A percentile compares a stretch with the other conserved stretches of the same genome.
Evolutionary conservation across 2,113 vertebrate species (phyloP).

Genomic region (Numida meleagris): DNA sequence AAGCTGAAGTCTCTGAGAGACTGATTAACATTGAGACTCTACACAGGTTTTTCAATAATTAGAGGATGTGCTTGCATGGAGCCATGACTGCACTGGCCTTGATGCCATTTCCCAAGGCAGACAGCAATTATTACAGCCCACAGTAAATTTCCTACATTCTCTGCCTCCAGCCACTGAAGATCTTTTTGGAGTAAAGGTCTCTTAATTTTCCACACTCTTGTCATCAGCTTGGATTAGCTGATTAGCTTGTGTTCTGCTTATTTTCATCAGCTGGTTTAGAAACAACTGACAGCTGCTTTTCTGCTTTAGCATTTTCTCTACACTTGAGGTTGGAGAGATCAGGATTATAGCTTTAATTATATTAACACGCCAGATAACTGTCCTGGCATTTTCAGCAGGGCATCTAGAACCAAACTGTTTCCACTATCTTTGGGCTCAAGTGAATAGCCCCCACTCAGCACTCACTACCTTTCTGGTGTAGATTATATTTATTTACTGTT

Average conservation of each 20-base stretch:
- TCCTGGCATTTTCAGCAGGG: neutral
- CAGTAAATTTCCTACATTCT: constrained; percentile 75
- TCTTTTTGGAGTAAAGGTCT: constrained; percentile 83
- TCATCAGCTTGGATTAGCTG: constrained; percentile 73
- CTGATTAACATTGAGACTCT: constrained; percentile 94
- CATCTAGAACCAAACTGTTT: constrained; percentile 7
- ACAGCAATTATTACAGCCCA: constrained; percentile 87
- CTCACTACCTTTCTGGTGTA: neutral
- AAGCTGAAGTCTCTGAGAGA: constrained; percentile 93
- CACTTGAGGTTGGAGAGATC: constrained; percentile 42
- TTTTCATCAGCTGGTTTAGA: constrained; percentile 20
- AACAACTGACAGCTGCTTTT: constrained; percentile 64
- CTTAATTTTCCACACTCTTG: constrained; percentile 86
- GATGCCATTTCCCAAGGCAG: constrained; percentile 89
- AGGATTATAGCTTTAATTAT: constrained; percentile 15
- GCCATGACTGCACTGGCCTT: constrained; percentile 82
- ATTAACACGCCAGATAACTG: neutral
- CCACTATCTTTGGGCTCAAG: neutral
- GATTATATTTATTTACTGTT: constrained; percentile 30
- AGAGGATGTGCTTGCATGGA: constrained; percentile 85
- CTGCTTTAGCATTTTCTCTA: constrained; percentile 40
- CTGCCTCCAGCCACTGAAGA: constrained; percentile 80
- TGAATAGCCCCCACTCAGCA: neutral
- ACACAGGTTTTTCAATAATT: constrained; percentile 89
- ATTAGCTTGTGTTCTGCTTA: constrained; percentile 7